Base-by-base conservation (phyloP, 2,113 vertebrate genomes). In the Pseudolaguvia tuberculata region DNA sequence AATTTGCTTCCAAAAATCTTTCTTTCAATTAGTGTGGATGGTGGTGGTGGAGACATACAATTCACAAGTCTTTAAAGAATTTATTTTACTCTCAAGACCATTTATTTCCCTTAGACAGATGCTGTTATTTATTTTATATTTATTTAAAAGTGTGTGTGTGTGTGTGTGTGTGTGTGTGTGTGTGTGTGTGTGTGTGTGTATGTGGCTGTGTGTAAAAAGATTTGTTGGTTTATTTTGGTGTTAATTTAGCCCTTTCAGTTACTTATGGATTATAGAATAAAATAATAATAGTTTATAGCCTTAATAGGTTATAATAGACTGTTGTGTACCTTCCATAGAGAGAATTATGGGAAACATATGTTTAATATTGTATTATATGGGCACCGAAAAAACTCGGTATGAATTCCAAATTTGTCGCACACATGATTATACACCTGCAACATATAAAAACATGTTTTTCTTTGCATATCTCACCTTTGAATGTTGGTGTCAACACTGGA, bases 41-140 rank as follows among this genome's bases (percentile, higher is more conserved):
- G 35, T 62, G 11, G 21, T 45, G 62, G 21, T 15, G 39, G 62
- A 25, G 21, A 1, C 29, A 53, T 39, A 25, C 29, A 55, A 23
- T 42, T 35, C 35, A 55, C 31, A 2, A 4, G 18, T 35, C 27
- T 31, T 29, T 70, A 13, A 39, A 39, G 1, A n/a, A 55, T 17
- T 53, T 14, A 35, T 5, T 31, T 17, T 9, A 42, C 11, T 14
- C 11, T 31, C 25, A 39, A 68, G 35, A 23, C 42, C 17, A 21
- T 23, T 27, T 48, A 47, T 6, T 45, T 25, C 20, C 15, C 17
- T 47, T 25, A 48, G 21, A 25, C 62, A 66, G 62, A 66, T 66
- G 62, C 50, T 35, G 50, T 14, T 1, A 52, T 68, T 53, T 65
- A 45, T 63, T 45, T 63, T 45, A 21, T 42, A 62, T 39, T 62